Conservation (phyloP, 2,888 invertebrate species). For the Ernsta delagoae region DNA sequence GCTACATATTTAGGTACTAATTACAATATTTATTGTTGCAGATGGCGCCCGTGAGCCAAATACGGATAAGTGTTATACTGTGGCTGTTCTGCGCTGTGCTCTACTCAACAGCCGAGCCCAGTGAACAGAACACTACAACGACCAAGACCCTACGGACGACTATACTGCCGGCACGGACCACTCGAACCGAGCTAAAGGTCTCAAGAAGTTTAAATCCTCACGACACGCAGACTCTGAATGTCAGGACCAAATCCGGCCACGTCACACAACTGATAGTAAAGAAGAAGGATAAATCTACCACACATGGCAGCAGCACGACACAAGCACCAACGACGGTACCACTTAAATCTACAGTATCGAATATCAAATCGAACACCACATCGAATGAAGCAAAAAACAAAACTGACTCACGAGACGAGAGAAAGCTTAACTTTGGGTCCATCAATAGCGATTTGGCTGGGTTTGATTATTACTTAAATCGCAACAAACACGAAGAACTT, state of each 20-base stretch:
- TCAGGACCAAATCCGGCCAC: slow-evolving; percentile 90
- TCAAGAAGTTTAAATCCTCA: slow-evolving; percentile 91
- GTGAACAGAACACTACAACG: slow-evolving; percentile 67
- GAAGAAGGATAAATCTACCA: slow-evolving; percentile 85
- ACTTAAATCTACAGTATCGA: slow-evolving; percentile 56
- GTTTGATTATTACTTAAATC: slow-evolving; percentile 77
- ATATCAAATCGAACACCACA: slow-evolving; percentile 54
- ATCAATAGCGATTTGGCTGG: slow-evolving; percentile 77
- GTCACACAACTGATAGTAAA: slow-evolving; percentile 91
- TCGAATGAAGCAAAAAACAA: slow-evolving; percentile 67
- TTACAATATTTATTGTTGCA: slow-evolving; percentile 57
- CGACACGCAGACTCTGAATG: slow-evolving; percentile 90
- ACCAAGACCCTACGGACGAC: slow-evolving; percentile 74
- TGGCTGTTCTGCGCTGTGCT: slow-evolving; percentile 62
- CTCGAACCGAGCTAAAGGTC: slow-evolving; percentile 91
- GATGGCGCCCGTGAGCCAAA: slow-evolving; percentile 76
- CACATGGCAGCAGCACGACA: slow-evolving; percentile 52
- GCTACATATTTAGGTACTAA: neutral
- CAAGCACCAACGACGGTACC: slow-evolving; percentile 67
- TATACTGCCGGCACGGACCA: slow-evolving; percentile 84
- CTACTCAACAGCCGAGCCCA: slow-evolving; percentile 53
- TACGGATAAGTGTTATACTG: slow-evolving; percentile 68
- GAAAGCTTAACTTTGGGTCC: slow-evolving; percentile 70
- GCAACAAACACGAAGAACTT: slow-evolving; percentile 74
- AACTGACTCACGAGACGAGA: slow-evolving; percentile 75